Conservation (phyloP, 2,113 vertebrate genomes). For the Pampusana beccarii region DNA sequence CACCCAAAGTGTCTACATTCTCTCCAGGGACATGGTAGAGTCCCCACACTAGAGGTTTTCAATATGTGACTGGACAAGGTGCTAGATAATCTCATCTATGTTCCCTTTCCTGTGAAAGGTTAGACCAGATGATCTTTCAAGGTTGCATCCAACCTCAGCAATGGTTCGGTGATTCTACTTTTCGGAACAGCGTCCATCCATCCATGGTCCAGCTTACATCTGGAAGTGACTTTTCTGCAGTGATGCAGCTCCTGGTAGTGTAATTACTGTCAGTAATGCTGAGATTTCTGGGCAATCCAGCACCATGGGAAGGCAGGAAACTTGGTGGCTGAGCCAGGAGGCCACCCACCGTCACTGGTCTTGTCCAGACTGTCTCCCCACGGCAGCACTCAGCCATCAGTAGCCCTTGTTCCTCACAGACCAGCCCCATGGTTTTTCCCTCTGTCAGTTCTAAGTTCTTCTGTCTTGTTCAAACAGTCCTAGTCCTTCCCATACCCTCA, state of each 20-base stretch:
- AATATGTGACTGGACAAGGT: fast-evolving
- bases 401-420: background rate
- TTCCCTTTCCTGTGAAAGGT: background rate
- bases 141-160: background rate
- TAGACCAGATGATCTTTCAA: background rate
- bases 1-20: background rate
- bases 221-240: background rate
- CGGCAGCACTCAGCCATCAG: background rate
- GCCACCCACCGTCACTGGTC: background rate
- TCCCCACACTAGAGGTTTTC: background rate
- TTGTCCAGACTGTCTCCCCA: background rate
- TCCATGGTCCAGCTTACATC: background rate
- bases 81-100: background rate
- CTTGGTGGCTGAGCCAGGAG: background rate
- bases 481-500: background rate
- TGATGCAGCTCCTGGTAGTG: background rate
- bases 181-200: background rate
- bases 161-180: background rate
- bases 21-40: background rate
- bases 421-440: background rate
- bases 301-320: background rate
- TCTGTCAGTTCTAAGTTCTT: background rate
- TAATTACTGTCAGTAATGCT: background rate
- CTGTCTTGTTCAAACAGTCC: background rate
- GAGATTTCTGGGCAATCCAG: background rate